Base-by-base conservation (phyloP, 2,113 vertebrate genomes). In the Albula glossodonta region DNA sequence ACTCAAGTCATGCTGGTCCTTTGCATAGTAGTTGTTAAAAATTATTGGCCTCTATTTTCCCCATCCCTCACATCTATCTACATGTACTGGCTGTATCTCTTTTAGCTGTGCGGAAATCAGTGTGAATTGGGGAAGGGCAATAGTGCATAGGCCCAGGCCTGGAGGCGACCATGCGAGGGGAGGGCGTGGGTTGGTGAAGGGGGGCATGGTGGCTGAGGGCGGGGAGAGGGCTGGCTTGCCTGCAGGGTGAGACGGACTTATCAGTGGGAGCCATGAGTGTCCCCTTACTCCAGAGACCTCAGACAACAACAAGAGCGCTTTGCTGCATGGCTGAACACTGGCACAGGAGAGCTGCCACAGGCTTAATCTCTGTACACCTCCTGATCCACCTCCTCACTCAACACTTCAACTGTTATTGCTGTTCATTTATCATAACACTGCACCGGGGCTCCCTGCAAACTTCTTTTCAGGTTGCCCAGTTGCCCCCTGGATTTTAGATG, bases 291-390 rank as follows among this genome's bases (percentile, higher is more conserved):
- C 80, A 93, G 95, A 95, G 95, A 94, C 94, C 91, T 88, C 87
- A 90, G 89, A 92, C 90, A 95, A 93, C 92, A 93, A 94, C 92
- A 90, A 92, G 90, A 94, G 89, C 91, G 91, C 92, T 95, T 95
- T 95, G 91, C 93, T 93, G 94, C 96, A 93, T 95, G 94, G 93
- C 91, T 95, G 93, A 94, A 90, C 95, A 94, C 91, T 94, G 92
- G 87, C 91, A 88, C 88, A 25, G 60, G 63, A 78, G 51, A 89
- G 52, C 84, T 81, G 74, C 84, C 60, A 81, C 83, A 79, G 85
- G 80, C 83, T 83, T 90, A 90, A 91, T 89, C 88, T 89, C 83
- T 77, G 50, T 81, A 82, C 88, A 90, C 89, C 88, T 88, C 87
- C 87, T 88, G 88, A 89, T 88, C 87, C 87, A 87, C 92, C 93